Evolutionary conservation across 2,113 vertebrate genomes (phyloP).

Genomic region (Potamarius usumacintae): DNA sequence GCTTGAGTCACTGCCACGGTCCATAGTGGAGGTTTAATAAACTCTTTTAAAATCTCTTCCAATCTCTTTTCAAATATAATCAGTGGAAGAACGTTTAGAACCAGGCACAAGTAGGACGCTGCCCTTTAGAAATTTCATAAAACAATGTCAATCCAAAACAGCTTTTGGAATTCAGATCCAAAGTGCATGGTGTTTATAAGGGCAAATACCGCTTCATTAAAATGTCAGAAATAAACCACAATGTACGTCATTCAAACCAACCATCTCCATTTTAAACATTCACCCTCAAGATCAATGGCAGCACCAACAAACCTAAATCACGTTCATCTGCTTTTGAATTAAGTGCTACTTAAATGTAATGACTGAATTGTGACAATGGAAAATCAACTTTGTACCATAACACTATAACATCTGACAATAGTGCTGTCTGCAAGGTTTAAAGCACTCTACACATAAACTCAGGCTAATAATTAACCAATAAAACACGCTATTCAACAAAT

Average conservation of each 20-base stretch:
- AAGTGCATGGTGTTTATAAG: conserved; percentile 16
- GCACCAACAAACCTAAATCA: not conserved
- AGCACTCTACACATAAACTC: not conserved
- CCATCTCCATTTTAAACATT: conserved; percentile 14
- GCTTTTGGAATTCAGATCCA: conserved; percentile 21
- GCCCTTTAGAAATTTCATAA: conserved; percentile 18
- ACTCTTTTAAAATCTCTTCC: conserved; percentile 15
- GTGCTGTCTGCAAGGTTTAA: not conserved
- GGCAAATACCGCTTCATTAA: conserved; percentile 35
- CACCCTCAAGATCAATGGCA: not conserved
- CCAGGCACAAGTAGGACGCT: conserved; percentile 5
- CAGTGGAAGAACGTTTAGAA: conserved; percentile 30
- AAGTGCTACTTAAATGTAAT: not conserved
- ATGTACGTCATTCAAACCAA: conserved; percentile 29
- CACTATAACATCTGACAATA: not conserved
- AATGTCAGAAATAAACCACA: conserved; percentile 32
- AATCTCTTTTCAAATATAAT: conserved; percentile 18
- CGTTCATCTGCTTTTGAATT: conserved; percentile 5
- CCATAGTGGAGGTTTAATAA: conserved; percentile 22
- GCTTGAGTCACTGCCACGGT: not conserved
- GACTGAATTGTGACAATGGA: not conserved
- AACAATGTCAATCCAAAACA: conserved; percentile 21
- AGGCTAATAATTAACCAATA: not conserved
- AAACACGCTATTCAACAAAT: not conserved
- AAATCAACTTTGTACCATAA: not conserved